phyloP scores from a whole-genome alignment of 2,888 invertebrate species.

The Trachelus troglodyta region DNA sequence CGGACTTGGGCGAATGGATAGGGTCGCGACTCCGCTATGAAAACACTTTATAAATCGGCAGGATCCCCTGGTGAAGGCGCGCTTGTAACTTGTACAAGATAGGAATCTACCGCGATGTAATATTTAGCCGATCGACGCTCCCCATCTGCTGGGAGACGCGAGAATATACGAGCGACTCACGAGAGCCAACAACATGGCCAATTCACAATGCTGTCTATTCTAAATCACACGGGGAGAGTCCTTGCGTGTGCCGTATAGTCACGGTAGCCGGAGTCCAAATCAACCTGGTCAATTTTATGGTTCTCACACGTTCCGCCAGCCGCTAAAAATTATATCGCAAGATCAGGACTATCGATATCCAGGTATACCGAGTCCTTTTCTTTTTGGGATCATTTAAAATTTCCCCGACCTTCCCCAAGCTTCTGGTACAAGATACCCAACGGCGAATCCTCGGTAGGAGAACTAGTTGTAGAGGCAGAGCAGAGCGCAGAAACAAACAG shows the following conservation, averaged over 20 bases:
- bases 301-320: constrained; percentile 17
- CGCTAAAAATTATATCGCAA: background rate
- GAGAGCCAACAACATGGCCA: constrained; percentile 7
- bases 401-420: background rate
- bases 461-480: background rate
- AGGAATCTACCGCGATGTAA: constrained; percentile 51
- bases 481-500: constrained; percentile 1
- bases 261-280: constrained; percentile 27
- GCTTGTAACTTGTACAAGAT: constrained; percentile 37
- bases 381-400: background rate
- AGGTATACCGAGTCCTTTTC: background rate
- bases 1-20: background rate
- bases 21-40: constrained; percentile 6
- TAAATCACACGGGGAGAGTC: constrained; percentile 18
- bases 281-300: constrained; percentile 20
- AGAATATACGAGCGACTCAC: constrained; percentile 35
- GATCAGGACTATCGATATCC: background rate
- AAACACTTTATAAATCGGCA: constrained; percentile 24
- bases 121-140: constrained; percentile 51
- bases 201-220: background rate
- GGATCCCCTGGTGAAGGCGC: constrained; percentile 17
- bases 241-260: constrained; percentile 37
- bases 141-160: constrained; percentile 45
- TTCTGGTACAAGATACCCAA: background rate
- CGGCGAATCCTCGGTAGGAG: background rate